Base-by-base conservation (phyloP, 2,113 vertebrate genomes). In the Phyllopteryx taeniolatus region DNA sequence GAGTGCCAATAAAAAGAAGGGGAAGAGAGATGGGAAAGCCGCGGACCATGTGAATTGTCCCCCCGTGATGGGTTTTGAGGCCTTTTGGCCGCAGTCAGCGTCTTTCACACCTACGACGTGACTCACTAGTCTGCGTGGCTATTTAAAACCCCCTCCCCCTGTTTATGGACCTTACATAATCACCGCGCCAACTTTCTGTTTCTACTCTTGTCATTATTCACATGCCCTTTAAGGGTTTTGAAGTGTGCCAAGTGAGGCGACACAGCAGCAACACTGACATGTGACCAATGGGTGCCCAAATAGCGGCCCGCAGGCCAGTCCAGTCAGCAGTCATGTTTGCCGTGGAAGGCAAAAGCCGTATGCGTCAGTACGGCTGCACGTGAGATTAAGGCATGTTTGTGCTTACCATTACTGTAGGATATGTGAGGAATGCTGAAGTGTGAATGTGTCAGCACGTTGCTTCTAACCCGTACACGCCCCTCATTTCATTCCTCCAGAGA, bases 371-470 rank as follows among this genome's bases (percentile, higher is more conserved):
- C 20, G 66, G 67, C 74, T 71, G 78, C 70, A 70, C 76, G 70
- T 27, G 62, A 72, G 51, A 57, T 67, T 63, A 74, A 67, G 56
- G 56, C 72, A 72, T 43, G 76, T 82, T 63, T 85, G 76, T 73
- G 67, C n/a, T 71, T 44, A 59, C 68, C 75, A 65, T 78, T 74
- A 71, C 39, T 79, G 77, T 77, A 53, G 76, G 53, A 83, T 78
- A 88, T 84, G 86, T 42, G 61, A 82, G 86, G 86, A 88, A 90
- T 89, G 82, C 71, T 39, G 63, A 56, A 69, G 78, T 22, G 12
- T 71, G 68, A 39, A 63, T 49, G 31, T 72, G 57, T 68, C 20
- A 27, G 64, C 43, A 7, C 46, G 33, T 72, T 82, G 72, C 82
- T 79, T 80, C 79, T 85, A 85, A 85, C 84, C 85, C 84, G 79